phyloP scores from a whole-genome alignment of 2,797 vertebrate species.

The Propithecus perrieri region DNA sequence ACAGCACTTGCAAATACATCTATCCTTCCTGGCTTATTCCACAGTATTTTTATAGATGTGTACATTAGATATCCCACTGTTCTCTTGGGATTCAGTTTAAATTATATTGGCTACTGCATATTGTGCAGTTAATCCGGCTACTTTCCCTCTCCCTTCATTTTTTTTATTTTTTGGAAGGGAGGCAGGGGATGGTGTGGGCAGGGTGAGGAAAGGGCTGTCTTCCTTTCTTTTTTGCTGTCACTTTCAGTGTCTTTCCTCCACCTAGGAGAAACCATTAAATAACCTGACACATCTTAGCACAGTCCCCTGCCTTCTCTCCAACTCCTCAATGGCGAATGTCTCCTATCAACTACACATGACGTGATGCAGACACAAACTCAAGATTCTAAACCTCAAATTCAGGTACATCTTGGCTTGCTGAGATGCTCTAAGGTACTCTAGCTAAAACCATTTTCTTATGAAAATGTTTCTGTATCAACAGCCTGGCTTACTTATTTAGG shows the following conservation, averaged over 20 bases:
- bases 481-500: slow-evolving; percentile 60
- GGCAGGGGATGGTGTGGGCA: too few species aligned
- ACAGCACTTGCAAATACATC: background rate
- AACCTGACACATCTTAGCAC: background rate
- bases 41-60: background rate
- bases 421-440: background rate
- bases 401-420: background rate
- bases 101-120: background rate
- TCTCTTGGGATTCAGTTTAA: background rate
- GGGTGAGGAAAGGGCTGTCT: too few species aligned
- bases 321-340: background rate
- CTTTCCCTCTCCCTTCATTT: background rate
- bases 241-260: background rate
- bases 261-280: background rate
- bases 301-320: background rate
- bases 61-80: background rate
- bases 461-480: slow-evolving; percentile 4
- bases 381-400: background rate
- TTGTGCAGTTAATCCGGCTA: background rate
- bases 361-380: background rate
- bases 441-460: background rate
- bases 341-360: background rate
- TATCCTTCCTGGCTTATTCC: background rate
- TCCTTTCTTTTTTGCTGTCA: background rate
- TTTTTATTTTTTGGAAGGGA: too few species aligned